A percentile compares a stretch with the other conserved stretches of the same genome.
phyloP scores from a whole-genome alignment of 2,888 invertebrate genomes.

The Periphyllus acericola region DNA sequence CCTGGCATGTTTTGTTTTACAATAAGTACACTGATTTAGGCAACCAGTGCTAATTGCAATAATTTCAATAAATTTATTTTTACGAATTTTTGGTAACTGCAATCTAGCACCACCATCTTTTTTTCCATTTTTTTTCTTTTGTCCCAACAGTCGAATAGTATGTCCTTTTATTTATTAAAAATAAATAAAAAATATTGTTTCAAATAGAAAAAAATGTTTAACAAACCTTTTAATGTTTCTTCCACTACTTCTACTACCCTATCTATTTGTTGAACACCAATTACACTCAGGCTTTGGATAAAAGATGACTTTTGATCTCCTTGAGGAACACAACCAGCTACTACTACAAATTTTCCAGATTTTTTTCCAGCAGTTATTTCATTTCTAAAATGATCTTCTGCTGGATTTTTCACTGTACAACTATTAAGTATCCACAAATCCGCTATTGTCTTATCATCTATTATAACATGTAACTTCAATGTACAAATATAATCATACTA shows the following conservation, averaged over 20 bases:
- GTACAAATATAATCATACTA: not conserved
- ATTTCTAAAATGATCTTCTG: conserved; percentile 95
- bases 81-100: conserved; percentile 90
- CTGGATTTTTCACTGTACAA: conserved; percentile 97
- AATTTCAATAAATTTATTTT: conserved; percentile 96
- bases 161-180: conserved; percentile 73
- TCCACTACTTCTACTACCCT: conserved; percentile 97
- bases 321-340: conserved; percentile 98
- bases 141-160: conserved; percentile 80
- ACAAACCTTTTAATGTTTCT: conserved; percentile 89
- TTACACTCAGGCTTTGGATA: conserved; percentile 84
- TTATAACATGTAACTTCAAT: not conserved
- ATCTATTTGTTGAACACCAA: conserved; percentile 99
- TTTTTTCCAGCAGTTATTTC: conserved; percentile 81
- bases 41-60: conserved; percentile 97
- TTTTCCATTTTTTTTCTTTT: conserved; percentile 81
- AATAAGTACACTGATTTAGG: conserved; percentile 97
- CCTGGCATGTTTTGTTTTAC: conserved; percentile 97
- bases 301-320: conserved; percentile 82
- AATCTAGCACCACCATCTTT: conserved; percentile 89
- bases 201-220: not conserved
- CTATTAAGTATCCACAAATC: conserved; percentile 96
- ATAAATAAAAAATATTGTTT: conserved; percentile 50
- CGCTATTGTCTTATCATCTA: conserved; percentile 80
- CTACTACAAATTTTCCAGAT: conserved; percentile 84